phyloP scores from a whole-genome alignment of 2,888 invertebrate genomes.

The Microplitis manilae region DNA sequence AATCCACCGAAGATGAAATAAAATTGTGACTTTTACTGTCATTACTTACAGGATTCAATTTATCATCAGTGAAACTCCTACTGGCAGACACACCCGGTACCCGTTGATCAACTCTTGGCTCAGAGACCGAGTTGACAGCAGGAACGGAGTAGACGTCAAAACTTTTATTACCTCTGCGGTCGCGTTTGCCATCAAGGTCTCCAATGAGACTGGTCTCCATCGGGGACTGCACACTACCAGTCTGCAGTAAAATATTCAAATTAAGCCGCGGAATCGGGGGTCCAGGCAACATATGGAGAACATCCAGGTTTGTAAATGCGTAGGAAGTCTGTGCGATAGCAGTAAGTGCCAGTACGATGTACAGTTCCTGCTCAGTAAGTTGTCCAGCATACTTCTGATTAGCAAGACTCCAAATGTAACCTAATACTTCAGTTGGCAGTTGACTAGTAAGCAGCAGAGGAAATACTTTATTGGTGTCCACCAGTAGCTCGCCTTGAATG shows the following conservation, averaged over 20 bases:
- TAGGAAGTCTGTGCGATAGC: constrained; percentile 72
- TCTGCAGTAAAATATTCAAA: constrained; percentile 46
- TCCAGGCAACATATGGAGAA: constrained; percentile 64
- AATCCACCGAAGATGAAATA: constrained; percentile 46
- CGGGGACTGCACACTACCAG: constrained; percentile 34
- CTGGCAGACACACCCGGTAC: neutral
- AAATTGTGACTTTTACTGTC: constrained; percentile 46
- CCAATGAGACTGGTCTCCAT: neutral
- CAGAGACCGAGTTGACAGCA: constrained; percentile 39
- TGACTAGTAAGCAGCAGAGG: constrained; percentile 72
- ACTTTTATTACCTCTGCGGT: constrained; percentile 4
- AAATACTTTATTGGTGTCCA: constrained; percentile 71
- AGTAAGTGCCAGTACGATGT: constrained; percentile 71
- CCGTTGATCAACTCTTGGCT: constrained; percentile 43
- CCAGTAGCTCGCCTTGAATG: constrained; percentile 61
- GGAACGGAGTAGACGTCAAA: constrained; percentile 16
- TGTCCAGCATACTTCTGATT: constrained; percentile 72
- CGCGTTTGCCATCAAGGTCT: neutral
- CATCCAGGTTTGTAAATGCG: constrained; percentile 65
- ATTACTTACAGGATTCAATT: neutral
- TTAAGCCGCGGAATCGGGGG: constrained; percentile 70
- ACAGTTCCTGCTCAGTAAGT: constrained; percentile 72
- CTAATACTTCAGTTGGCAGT: constrained; percentile 71
- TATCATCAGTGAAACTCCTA: constrained; percentile 11
- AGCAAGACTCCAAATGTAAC: constrained; percentile 72